Conservation (phyloP, 2,113 vertebrate species). For the Apeltes quadracus region DNA sequence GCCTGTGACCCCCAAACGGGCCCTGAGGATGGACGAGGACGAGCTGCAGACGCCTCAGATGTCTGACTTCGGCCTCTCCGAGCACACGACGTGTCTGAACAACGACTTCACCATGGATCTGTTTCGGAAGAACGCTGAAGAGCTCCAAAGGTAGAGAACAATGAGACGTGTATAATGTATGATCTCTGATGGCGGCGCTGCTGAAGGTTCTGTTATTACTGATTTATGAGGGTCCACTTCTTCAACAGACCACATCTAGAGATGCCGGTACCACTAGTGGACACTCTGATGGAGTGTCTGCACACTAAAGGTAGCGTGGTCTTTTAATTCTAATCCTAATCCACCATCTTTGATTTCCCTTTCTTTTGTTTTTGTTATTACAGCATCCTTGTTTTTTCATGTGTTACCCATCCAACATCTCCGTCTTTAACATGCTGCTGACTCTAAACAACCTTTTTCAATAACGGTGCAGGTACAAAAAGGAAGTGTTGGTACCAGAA, state of each 20-base stretch:
- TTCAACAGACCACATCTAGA: conserved; percentile 33
- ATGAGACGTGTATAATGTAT: background rate
- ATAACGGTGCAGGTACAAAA: no score
- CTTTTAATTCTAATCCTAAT: background rate
- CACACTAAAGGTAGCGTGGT: conserved; percentile 48
- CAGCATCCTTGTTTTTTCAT: no score
- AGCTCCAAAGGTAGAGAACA: conserved; percentile 65
- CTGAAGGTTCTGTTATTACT: background rate
- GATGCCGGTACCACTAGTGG: conserved; percentile 2
- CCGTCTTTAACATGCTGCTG: no score
- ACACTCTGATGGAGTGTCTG: conserved; percentile 27
- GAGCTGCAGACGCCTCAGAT: conserved; percentile 81
- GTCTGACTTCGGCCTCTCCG: conserved; percentile 87
- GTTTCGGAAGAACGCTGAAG: conserved; percentile 74
- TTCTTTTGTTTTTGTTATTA: background rate
- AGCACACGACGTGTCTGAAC: conserved; percentile 86
- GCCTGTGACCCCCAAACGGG: conserved; percentile 85
- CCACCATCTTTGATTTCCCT: background rate
- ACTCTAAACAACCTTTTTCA: no score
- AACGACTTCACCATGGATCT: conserved; percentile 91
- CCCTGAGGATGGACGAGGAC: conserved; percentile 83
- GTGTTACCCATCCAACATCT: no score
- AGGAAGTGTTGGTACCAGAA: no score
- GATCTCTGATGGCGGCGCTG: background rate
- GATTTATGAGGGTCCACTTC: conserved; percentile 10